Percentiles rank a stretch among this genome's conserved stretches.
phyloP scores from a whole-genome alignment of 2,797 vertebrate species.

The Oryzias sinensis region DNA sequence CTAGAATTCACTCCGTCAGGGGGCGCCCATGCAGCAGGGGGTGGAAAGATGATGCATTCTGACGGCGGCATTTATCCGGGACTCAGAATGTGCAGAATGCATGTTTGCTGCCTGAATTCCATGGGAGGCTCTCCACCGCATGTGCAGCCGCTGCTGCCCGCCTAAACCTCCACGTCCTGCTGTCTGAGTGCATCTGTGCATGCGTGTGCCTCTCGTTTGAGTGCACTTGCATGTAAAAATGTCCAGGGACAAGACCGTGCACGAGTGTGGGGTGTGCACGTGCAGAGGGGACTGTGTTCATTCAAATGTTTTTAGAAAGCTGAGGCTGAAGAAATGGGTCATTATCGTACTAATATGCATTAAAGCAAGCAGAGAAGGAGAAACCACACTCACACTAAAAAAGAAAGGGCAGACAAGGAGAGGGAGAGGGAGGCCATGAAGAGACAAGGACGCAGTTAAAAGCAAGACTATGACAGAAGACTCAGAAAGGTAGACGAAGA shows the following conservation, averaged over 20 bases:
- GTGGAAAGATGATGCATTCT: slow-evolving; percentile 55
- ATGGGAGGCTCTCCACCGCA: slow-evolving; percentile 32
- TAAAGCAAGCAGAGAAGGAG: slow-evolving; percentile 41
- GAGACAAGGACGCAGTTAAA: slow-evolving; percentile 46
- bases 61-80: slow-evolving; percentile 71
- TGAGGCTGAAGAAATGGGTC: slow-evolving; percentile 63
- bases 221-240: slow-evolving; percentile 69
- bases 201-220: slow-evolving; percentile 44
- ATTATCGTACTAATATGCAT: slow-evolving; percentile 72
- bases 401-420: slow-evolving; percentile 32
- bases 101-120: slow-evolving; percentile 48
- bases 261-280: slow-evolving; percentile 28
- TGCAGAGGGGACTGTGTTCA: slow-evolving; percentile 56
- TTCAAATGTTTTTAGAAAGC: slow-evolving; percentile 74
- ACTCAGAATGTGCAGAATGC: slow-evolving; percentile 62
- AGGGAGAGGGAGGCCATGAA: slow-evolving; percentile 27
- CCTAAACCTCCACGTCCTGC: slow-evolving; percentile 67
- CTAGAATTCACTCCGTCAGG: slow-evolving; percentile 68
- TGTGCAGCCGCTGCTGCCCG: slow-evolving; percentile 19
- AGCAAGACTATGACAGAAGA: slow-evolving; percentile 40
- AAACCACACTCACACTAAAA: slow-evolving; percentile 5
- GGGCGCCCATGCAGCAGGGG: slow-evolving; percentile 55
- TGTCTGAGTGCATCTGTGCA: slow-evolving; percentile 37
- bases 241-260: slow-evolving; percentile 46
- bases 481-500: slow-evolving; percentile 28